Percentiles rank a stretch among this genome's conserved stretches.
These are phyloP conservation scores for Endotricha flammealis DNA, from an alignment of 2,888 invertebrate species.

Conservation along the genomic window DNA sequence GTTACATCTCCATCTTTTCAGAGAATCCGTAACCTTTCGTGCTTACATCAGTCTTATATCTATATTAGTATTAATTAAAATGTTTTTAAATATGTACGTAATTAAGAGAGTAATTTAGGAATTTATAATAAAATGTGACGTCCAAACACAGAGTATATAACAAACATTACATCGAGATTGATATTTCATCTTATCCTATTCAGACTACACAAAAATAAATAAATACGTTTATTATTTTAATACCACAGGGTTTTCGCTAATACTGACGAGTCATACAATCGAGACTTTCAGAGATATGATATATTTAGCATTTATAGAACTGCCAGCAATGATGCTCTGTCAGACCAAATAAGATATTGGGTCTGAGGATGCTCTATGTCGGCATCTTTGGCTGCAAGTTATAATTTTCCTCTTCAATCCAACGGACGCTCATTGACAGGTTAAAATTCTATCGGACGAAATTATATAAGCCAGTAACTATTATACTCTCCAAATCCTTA, in stretches of 20 bases:
- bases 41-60: constrained; percentile 72
- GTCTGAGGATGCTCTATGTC: too few relatives aligned
- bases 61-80: constrained; percentile 49
- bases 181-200: constrained; percentile 55
- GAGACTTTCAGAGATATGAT: constrained; percentile 67
- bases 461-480: neutral
- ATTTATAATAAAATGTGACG: constrained; percentile 31
- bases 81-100: constrained; percentile 30
- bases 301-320: constrained; percentile 44
- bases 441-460: neutral
- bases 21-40: constrained; percentile 44
- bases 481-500: too few relatives aligned
- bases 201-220: constrained; percentile 53
- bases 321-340: too few relatives aligned
- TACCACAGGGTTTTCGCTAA: constrained; percentile 68
- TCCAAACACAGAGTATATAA: constrained; percentile 41
- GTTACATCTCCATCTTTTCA: constrained; percentile 25
- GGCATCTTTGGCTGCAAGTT: too few relatives aligned
- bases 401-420: too few relatives aligned
- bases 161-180: constrained; percentile 46
- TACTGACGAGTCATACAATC: constrained; percentile 64
- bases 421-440: neutral
- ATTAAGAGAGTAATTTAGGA: constrained; percentile 28
- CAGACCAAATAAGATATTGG: too few relatives aligned
- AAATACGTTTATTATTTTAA: constrained; percentile 50